A percentile compares a stretch with the other conserved stretches of the same genome.
These are phyloP conservation scores for Gymnoscelis rufifasciata DNA, from an alignment of 2,888 invertebrate genomes.

Conservation along the genomic window DNA sequence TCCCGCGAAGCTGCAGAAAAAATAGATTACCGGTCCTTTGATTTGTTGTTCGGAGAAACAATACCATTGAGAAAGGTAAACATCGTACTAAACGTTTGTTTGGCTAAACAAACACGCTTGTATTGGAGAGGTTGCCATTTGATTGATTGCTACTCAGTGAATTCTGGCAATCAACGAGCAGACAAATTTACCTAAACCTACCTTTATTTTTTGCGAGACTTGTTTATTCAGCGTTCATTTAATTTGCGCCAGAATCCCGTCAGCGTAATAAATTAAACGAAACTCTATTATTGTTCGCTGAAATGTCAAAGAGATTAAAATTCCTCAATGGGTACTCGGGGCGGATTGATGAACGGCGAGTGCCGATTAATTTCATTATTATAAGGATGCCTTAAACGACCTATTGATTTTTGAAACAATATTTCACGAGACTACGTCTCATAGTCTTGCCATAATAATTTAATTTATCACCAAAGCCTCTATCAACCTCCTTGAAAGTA, in stretches of 20 bases:
- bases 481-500: not conserved
- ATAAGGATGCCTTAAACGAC: conserved; percentile 35
- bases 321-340: conserved; percentile 42
- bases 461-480: conserved; percentile 35
- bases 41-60: conserved; percentile 25
- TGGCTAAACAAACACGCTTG: conserved; percentile 26
- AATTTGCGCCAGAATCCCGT: conserved; percentile 1
- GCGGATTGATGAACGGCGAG: conserved; percentile 46
- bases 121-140: conserved; percentile 20
- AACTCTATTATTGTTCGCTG: conserved; percentile 33
- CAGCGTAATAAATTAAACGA: conserved; percentile 23
- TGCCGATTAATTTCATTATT: conserved; percentile 45
- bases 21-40: conserved; percentile 29
- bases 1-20: conserved; percentile 19
- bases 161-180: not conserved
- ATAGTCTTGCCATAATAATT: conserved; percentile 39
- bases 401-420: conserved; percentile 48
- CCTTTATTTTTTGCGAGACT: not conserved
- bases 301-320: conserved; percentile 64
- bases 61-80: conserved; percentile 24
- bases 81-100: conserved; percentile 23
- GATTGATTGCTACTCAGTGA: conserved; percentile 25
- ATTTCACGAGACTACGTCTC: conserved; percentile 31
- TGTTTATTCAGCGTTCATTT: conserved; percentile 3
- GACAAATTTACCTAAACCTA: not conserved